phyloP scores from a whole-genome alignment of 1,140 invertebrate species.

The Temnothorax nylanderi region DNA sequence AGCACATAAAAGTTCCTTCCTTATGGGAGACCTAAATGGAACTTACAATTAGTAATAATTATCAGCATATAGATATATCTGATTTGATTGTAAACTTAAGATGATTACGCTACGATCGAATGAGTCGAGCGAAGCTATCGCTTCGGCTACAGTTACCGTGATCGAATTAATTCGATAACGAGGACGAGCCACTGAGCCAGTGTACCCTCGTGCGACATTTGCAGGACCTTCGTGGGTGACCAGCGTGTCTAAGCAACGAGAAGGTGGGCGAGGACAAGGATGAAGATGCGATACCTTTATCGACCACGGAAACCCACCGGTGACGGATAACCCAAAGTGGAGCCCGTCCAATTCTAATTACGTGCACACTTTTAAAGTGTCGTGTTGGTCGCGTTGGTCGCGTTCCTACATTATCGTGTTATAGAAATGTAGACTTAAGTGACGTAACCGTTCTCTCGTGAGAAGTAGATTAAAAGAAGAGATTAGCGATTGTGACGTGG shows the following conservation, averaged over 20 bases:
- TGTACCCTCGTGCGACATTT: conserved; percentile 26
- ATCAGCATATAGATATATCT: neutral
- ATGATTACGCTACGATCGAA: conserved; percentile 18
- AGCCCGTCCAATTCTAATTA: conserved; percentile 29
- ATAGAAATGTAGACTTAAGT: neutral
- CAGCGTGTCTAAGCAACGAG: conserved; percentile 45
- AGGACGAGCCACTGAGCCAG: neutral
- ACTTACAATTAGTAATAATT: neutral
- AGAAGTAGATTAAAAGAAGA: conserved; percentile 50
- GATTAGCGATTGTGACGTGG: conserved; percentile 24
- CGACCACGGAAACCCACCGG: conserved; percentile 26
- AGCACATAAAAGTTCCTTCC: neutral
- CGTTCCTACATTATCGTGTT: neutral
- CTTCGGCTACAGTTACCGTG: conserved; percentile 1
- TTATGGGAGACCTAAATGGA: neutral
- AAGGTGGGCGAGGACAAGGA: neutral
- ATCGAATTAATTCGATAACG: conserved; percentile 51
- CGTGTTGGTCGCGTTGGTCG: no score
- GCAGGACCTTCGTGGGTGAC: conserved; percentile 15
- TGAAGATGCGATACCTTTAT: conserved; percentile 42
- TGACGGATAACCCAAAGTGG: neutral
- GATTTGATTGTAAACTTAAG: conserved; percentile 15
- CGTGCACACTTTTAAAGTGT: conserved; percentile 14
- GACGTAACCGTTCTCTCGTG: conserved; percentile 15
- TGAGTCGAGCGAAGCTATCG: neutral